A percentile compares a stretch with the other conserved stretches of the same genome.
These are phyloP conservation scores for Hydrocynus forskahlii DNA, from an alignment of 2,797 vertebrate species.

Conservation along the genomic window DNA sequence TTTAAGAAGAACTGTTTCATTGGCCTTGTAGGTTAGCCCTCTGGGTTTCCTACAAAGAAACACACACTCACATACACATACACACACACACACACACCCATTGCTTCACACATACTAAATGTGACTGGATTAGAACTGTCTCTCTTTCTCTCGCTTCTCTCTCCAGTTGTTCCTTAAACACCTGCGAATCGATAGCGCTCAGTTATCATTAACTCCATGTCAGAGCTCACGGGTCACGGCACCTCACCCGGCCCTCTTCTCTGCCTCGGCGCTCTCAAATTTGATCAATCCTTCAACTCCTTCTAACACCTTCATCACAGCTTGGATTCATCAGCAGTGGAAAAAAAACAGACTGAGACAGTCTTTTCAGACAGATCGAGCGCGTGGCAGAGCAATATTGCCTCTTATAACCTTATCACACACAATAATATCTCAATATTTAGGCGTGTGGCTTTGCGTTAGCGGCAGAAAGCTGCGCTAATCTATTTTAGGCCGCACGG, in stretches of 20 bases:
- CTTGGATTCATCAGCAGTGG: constrained; percentile 21
- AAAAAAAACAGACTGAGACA: constrained; percentile 5
- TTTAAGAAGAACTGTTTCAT: no score
- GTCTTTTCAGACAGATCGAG: constrained; percentile 2
- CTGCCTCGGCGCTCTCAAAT: constrained; percentile 30
- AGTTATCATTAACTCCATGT: constrained; percentile 52
- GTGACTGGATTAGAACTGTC: constrained; percentile 18
- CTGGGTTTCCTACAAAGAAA: no score
- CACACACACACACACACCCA: not conserved
- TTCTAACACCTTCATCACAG: constrained; percentile 16
- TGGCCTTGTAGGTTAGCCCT: no score
- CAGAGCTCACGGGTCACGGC: constrained; percentile 50
- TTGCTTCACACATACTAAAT: constrained; percentile 26
- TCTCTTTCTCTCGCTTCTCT: constrained; percentile 4
- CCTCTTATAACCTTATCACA: not conserved
- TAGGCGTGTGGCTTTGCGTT: not conserved
- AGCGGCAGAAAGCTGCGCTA: not conserved
- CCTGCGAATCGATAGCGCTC: constrained; percentile 52
- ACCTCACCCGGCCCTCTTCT: constrained; percentile 45
- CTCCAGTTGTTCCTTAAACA: constrained; percentile 24
- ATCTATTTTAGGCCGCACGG: constrained; percentile 41
- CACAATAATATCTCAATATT: not conserved
- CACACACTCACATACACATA: not conserved
- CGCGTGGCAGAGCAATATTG: not conserved
- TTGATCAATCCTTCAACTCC: constrained; percentile 41